A percentile compares a stretch with the other conserved stretches of the same genome.
phyloP scores from a whole-genome alignment of 2,113 vertebrate genomes.

The Peromyscus leucopus region DNA sequence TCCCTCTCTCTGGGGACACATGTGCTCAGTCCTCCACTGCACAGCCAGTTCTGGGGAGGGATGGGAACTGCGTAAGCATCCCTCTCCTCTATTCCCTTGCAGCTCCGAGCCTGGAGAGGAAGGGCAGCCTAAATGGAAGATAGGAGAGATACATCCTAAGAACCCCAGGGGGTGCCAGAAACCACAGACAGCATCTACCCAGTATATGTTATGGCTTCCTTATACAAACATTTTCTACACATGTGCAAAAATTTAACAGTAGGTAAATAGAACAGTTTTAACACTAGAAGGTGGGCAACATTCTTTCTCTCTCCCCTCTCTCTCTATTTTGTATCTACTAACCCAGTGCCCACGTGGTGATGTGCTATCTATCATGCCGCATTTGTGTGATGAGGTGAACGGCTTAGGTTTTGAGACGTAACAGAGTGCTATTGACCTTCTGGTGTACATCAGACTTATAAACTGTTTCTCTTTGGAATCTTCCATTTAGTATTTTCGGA shows the following conservation, averaged over 20 bases:
- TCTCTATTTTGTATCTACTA: not conserved
- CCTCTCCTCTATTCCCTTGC: not conserved
- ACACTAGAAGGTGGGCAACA: not conserved
- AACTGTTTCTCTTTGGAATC: not conserved
- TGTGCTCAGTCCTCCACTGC: not conserved
- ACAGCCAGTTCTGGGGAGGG: not conserved
- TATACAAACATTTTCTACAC: not conserved
- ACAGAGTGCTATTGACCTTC: not conserved
- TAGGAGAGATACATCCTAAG: not conserved
- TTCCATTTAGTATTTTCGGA: not conserved
- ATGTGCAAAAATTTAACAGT: not conserved
- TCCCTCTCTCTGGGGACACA: not conserved
- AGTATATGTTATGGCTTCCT: not conserved
- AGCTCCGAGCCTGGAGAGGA: not conserved
- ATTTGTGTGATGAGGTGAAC: not conserved
- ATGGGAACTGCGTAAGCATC: not conserved
- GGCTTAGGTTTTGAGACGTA: not conserved
- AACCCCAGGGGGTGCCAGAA: not conserved
- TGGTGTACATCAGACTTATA: not conserved
- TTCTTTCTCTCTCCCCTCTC: not conserved
- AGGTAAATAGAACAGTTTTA: not conserved
- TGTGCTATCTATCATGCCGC: not conserved
- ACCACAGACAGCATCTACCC: not conserved
- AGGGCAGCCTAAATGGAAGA: not conserved
- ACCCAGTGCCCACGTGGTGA: not conserved